Evolutionary conservation across 2,797 vertebrate species (phyloP).

Genomic region (Hylomyscus alleni): DNA sequence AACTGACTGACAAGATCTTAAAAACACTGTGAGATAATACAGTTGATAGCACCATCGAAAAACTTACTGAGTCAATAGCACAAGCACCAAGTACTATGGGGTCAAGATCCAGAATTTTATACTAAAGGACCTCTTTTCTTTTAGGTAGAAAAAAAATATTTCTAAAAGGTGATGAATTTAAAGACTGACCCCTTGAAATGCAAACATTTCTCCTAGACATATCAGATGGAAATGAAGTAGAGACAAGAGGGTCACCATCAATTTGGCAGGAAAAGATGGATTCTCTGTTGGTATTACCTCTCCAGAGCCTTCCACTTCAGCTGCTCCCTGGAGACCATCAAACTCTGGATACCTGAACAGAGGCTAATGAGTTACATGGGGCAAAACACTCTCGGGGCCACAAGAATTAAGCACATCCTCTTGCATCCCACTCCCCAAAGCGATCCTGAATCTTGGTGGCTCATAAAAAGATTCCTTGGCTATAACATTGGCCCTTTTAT

Average conservation of each 20-base stretch:
- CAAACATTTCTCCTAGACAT: not conserved
- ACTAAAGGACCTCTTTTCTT: not conserved
- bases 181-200: not conserved
- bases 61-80: not conserved
- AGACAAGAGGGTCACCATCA: not conserved
- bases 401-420: slow-evolving; percentile 24
- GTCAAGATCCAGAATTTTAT: not conserved
- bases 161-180: slow-evolving; percentile 30
- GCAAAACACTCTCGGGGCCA: slow-evolving; percentile 53
- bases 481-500: not conserved
- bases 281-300: not conserved
- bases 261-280: slow-evolving; percentile 16
- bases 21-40: not conserved
- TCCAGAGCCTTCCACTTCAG: slow-evolving; percentile 22
- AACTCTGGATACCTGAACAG: slow-evolving; percentile 40
- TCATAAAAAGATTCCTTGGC: slow-evolving; percentile 23
- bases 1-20: not conserved
- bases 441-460: not conserved
- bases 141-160: not conserved
- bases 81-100: not conserved
- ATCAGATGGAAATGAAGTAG: not conserved
- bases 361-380: slow-evolving; percentile 63
- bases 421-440: slow-evolving; percentile 8
- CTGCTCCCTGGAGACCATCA: not conserved
- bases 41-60: not conserved